Percentiles rank a stretch among this genome's conserved stretches.
Evolutionary conservation across 2,888 invertebrate species (phyloP).

Genomic region (Prosapia bicincta): DNA sequence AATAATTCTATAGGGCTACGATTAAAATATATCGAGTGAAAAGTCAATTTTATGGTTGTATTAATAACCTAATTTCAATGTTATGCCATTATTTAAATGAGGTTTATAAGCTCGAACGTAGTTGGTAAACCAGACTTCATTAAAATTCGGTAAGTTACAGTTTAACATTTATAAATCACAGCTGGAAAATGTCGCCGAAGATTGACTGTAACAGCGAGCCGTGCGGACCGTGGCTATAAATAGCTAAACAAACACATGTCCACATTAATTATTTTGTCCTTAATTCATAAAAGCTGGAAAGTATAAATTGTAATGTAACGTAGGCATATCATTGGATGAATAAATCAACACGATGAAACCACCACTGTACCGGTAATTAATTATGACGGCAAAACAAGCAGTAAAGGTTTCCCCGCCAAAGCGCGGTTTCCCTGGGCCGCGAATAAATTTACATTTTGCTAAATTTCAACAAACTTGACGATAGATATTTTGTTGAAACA

Average conservation of each 20-base stretch:
- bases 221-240: neutral
- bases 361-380: neutral
- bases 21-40: too few species aligned
- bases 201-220: neutral
- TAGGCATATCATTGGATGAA: neutral
- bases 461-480: neutral
- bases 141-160: neutral
- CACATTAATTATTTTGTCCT: neutral
- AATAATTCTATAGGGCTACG: too few species aligned
- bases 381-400: neutral
- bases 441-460: neutral
- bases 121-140: too few species aligned
- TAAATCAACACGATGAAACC: neutral
- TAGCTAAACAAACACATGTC: neutral
- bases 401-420: neutral
- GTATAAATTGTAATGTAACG: neutral
- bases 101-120: too few species aligned
- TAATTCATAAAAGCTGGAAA: neutral
- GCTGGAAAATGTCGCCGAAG: neutral
- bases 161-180: neutral
- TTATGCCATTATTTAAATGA: too few species aligned
- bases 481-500: too few species aligned
- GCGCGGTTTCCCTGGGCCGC: neutral
- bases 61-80: too few species aligned
- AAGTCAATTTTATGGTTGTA: too few species aligned